A percentile compares a stretch with the other conserved stretches of the same genome.
These are phyloP conservation scores for Crax fasciolata DNA, from an alignment of 2,797 vertebrate genomes.

Conservation along the genomic window DNA sequence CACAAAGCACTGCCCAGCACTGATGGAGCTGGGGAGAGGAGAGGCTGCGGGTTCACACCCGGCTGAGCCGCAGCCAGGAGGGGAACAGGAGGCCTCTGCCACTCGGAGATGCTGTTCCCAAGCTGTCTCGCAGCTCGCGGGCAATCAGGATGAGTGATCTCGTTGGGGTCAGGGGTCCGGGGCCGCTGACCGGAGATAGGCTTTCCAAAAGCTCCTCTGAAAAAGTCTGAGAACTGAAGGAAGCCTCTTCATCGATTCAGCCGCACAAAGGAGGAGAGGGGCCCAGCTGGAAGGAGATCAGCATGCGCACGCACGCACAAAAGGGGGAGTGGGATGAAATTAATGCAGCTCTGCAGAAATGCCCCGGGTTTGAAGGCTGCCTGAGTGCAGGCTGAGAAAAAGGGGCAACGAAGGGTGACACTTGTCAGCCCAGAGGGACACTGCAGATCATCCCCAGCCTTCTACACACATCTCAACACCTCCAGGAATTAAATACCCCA, in stretches of 20 bases:
- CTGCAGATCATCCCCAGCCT: neutral
- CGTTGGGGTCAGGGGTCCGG: slow-evolving; percentile 84
- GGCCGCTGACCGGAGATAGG: slow-evolving; percentile 51
- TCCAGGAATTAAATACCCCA: neutral
- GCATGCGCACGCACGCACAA: slow-evolving; percentile 10
- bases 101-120: slow-evolving; percentile 60
- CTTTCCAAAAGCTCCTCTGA: slow-evolving; percentile 67
- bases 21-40: slow-evolving; percentile 80
- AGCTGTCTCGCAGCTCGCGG: slow-evolving; percentile 82
- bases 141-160: slow-evolving; percentile 90
- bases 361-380: neutral
- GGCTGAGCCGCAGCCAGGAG: slow-evolving; percentile 25
- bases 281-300: slow-evolving; percentile 50
- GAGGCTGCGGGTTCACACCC: slow-evolving; percentile 77
- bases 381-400: neutral
- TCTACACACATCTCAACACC: neutral
- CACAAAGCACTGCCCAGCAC: slow-evolving; percentile 68
- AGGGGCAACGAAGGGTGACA: neutral
- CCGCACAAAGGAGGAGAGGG: slow-evolving; percentile 62
- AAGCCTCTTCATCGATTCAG: slow-evolving; percentile 66
- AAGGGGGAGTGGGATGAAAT: slow-evolving; percentile 56
- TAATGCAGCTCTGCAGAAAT: slow-evolving; percentile 2
- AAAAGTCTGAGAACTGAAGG: slow-evolving; percentile 73
- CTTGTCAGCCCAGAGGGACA: neutral
- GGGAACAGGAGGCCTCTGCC: neutral